Base-by-base conservation (phyloP, 2,797 vertebrate species). In the Argya squamiceps region DNA sequence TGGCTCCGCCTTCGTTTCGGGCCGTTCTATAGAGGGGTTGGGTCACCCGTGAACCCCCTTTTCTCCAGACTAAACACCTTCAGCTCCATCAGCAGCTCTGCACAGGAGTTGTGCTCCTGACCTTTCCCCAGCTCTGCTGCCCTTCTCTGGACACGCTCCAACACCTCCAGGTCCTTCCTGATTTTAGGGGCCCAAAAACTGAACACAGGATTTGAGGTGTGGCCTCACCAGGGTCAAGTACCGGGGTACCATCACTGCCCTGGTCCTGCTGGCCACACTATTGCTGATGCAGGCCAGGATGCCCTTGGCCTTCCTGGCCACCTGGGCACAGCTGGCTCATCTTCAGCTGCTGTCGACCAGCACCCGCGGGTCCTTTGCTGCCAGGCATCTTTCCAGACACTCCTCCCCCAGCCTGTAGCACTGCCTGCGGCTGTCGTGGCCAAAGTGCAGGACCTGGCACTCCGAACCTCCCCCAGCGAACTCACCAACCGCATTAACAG, bases 1-100 rank as follows among this genome's bases (percentile, higher is more conserved):
- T 27, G 36, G 18, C 18, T 32, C 3, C 52, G 15, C 15, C 22
- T 30, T 43, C 36, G 3, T 43, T 43, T 50, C 62, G 3, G 8
- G 56, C 29, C 9, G 3, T 5, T 53, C 27, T 22, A 0, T 0
- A 19, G 29, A 19, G 23, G 7, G 12, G 12, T 2, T 34, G 7
- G 32, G 17, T 32, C 7, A 27, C 7, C 6, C 6, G 1, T 14
- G 22, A 36, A 12, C 22, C 6, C 21, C 52, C 32, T 76, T 32
- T 59, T n/a, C 15, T 29, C 12, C 37, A 7, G 37, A 7, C 15
- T 23, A 3, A 50, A 32, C 37, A 12, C 12, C 12, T 17, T 4
- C 26, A 36, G 17, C 43, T 36, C 37, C 36, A 37, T 30, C 37
- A 32, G 44, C 37, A 50, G 62, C 43, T 67, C 44, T 0, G 5